These are phyloP conservation scores for Gymnoscopelus braueri DNA, from an alignment of 2,797 vertebrate genomes.

Conservation along the genomic window DNA sequence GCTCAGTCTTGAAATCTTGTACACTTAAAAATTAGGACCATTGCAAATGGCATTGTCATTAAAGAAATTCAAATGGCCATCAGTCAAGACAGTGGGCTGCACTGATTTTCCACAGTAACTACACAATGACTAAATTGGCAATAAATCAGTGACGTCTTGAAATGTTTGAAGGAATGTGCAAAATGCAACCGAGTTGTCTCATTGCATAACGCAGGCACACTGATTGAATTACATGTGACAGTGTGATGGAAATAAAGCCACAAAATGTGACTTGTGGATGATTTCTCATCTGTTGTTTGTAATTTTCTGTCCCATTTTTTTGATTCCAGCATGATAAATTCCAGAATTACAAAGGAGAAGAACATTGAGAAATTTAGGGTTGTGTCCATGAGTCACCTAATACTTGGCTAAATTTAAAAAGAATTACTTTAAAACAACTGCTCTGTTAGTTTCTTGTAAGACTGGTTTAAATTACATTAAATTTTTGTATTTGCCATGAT, in stretches of 20 bases:
- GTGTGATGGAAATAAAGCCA: conserved; percentile 16
- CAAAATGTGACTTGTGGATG: background rate
- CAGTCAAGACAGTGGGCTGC: conserved; percentile 10
- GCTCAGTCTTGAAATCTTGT: too few relatives aligned
- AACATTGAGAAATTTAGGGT: background rate
- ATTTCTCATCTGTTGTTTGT: conserved; percentile 7
- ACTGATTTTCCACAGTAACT: conserved; percentile 14
- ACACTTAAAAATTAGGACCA: too few relatives aligned
- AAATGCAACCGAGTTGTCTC: conserved; percentile 22
- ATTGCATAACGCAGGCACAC: background rate
- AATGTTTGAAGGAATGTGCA: conserved; percentile 8
- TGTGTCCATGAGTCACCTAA: too few relatives aligned
- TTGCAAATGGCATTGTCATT: conserved; percentile 32
- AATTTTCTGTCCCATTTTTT: background rate
- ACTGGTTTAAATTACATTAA: too few relatives aligned
- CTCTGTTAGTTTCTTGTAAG: too few relatives aligned
- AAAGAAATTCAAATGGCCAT: background rate
- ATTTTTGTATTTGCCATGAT: too few relatives aligned
- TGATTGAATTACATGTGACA: background rate
- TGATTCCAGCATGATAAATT: background rate
- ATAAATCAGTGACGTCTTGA: too few relatives aligned
- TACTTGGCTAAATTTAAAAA: too few relatives aligned
- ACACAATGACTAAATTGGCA: background rate
- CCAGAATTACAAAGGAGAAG: conserved; percentile 13
- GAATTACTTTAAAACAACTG: too few relatives aligned